These are phyloP conservation scores for Thysanoteuthis rhombus DNA, from an alignment of 2,888 invertebrate genomes.

Conservation along the genomic window DNA sequence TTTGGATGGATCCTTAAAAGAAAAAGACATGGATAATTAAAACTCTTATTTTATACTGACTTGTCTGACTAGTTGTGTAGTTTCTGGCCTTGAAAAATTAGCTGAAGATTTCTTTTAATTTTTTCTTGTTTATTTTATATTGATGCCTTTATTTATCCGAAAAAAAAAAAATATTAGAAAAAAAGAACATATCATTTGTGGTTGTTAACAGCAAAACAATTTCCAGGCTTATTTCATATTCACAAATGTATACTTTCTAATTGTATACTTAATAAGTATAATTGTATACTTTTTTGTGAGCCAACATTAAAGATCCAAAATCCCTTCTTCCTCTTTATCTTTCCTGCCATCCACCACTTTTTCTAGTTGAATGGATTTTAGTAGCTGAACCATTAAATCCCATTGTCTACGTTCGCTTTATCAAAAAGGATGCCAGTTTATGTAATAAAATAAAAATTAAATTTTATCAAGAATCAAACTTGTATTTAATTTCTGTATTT, in stretches of 20 bases:
- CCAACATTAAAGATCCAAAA: background rate
- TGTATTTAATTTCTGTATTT: background rate
- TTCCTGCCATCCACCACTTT: background rate
- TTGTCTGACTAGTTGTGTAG: background rate
- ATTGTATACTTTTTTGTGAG: background rate
- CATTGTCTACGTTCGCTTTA: background rate
- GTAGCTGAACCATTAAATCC: background rate
- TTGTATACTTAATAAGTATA: background rate
- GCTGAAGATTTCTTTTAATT: background rate
- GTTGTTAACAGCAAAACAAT: background rate
- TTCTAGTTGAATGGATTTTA: background rate
- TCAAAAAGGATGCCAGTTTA: background rate
- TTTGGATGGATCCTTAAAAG: background rate
- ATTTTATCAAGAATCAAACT: background rate
- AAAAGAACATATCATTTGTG: background rate
- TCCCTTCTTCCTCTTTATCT: background rate
- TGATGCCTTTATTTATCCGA: background rate
- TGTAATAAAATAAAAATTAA: background rate
- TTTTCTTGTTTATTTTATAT: background rate
- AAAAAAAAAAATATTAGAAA: background rate
- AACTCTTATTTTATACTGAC: background rate
- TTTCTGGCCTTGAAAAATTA: background rate
- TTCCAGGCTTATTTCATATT: background rate
- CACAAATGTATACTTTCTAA: background rate
- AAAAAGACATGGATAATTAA: background rate